A percentile compares a stretch with the other conserved stretches of the same genome.
Conservation (phyloP, 2,113 vertebrate genomes). For the Chloropsis cyanopogon region DNA sequence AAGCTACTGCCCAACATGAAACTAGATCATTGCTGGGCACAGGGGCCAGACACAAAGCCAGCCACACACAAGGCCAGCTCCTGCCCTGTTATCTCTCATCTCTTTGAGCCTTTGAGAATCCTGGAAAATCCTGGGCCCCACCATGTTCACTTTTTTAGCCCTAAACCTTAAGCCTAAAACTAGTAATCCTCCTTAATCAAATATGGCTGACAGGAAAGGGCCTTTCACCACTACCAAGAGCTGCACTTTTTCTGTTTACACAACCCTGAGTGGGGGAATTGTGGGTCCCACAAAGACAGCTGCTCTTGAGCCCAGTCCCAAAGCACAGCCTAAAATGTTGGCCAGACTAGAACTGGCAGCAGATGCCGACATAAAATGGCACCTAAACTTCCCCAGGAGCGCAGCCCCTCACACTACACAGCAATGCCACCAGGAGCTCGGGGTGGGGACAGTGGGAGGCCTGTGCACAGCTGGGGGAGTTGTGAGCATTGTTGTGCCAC, state of each 20-base stretch:
- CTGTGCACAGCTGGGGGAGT: fast-evolving
- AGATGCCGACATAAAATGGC: not conserved
- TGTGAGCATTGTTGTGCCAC: not conserved
- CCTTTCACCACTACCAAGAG: not conserved
- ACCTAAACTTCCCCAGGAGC: not conserved
- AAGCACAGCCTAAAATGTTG: not conserved
- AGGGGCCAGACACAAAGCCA: not conserved
- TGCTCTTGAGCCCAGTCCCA: not conserved
- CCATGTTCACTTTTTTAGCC: not conserved
- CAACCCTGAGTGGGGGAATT: not conserved
- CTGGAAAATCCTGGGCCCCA: not conserved
- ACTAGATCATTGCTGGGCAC: not conserved
- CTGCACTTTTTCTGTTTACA: not conserved
- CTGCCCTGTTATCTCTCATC: not conserved
- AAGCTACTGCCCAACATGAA: not conserved
- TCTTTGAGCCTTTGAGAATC: not conserved
- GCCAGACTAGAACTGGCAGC: not conserved
- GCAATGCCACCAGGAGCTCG: not conserved
- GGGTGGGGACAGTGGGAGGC: fast-evolving
- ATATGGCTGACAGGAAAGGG: not conserved
- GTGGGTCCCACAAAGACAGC: not conserved
- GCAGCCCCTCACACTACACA: fast-evolving
- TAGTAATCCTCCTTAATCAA: not conserved
- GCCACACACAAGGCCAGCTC: not conserved
- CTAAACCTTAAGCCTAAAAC: not conserved